Conservation (phyloP, 2,113 vertebrate species). For the Tachuris rubrigastra region DNA sequence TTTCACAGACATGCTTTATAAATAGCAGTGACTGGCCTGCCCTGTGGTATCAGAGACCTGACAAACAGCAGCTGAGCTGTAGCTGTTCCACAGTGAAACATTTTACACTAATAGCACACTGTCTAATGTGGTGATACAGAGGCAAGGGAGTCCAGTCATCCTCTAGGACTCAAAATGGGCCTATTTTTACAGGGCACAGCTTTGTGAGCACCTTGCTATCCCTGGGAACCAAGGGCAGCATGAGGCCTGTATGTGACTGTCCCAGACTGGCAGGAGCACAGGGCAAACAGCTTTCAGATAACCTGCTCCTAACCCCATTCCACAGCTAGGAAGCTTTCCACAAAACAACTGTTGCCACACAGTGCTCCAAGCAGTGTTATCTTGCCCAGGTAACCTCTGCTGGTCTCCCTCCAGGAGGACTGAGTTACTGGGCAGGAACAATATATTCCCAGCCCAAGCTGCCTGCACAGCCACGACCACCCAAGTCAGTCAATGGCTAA, state of each 20-base stretch:
- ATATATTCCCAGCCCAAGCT: fast-evolving
- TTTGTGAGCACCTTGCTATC: background rate
- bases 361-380: background rate
- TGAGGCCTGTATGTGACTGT: background rate
- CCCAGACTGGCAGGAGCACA: background rate
- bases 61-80: slow-evolving; percentile 10
- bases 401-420: background rate
- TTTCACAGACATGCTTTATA: background rate
- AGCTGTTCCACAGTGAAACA: background rate
- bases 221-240: background rate
- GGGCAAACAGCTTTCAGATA: background rate
- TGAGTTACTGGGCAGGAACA: background rate
- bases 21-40: slow-evolving; percentile 2
- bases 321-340: background rate
- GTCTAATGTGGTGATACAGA: background rate
- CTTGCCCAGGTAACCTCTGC: background rate
- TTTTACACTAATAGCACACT: background rate
- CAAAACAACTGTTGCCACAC: background rate
- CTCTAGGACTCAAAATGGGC: background rate
- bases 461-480: background rate
- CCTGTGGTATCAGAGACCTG: background rate
- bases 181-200: background rate
- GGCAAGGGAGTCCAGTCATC: background rate
- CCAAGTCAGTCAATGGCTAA: fast-evolving
- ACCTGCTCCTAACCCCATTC: background rate